Evolutionary conservation across 2,797 vertebrate genomes (phyloP).

Genomic region (Melanotaenia boesemani): DNA sequence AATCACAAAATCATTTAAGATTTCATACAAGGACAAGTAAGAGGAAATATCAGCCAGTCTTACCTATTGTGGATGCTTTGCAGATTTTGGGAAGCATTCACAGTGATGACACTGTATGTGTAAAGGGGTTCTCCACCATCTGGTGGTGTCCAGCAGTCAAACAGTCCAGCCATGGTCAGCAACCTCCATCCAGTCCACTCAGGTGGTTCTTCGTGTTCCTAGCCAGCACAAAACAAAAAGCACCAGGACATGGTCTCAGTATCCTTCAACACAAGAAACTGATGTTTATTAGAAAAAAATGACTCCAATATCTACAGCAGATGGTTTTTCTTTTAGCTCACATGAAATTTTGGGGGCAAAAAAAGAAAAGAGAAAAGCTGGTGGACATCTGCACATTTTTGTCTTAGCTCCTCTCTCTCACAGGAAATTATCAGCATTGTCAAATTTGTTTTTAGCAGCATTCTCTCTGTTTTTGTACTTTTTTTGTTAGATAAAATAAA

Average conservation of each 20-base stretch:
- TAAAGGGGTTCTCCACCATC: slow-evolving; percentile 89
- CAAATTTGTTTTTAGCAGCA: slow-evolving; percentile 48
- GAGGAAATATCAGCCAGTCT: slow-evolving; percentile 6
- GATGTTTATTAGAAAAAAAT: too few species aligned
- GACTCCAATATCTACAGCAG: background rate
- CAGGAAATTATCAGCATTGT: slow-evolving; percentile 41
- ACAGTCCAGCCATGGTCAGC: slow-evolving; percentile 96
- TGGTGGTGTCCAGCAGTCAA: slow-evolving; percentile 94
- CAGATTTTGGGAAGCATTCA: slow-evolving; percentile 87
- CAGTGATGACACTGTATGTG: slow-evolving; percentile 93
- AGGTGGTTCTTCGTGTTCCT: slow-evolving; percentile 55
- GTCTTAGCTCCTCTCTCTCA: background rate
- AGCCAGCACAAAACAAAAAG: slow-evolving; percentile 4
- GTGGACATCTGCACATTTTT: slow-evolving; percentile 46
- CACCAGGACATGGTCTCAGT: background rate
- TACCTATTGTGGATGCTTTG: slow-evolving; percentile 91
- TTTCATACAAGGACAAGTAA: background rate
- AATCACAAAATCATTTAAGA: background rate
- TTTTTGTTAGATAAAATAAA: slow-evolving; percentile 29
- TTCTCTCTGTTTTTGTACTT: slow-evolving; percentile 14
- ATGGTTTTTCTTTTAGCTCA: background rate
- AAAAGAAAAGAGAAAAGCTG: slow-evolving; percentile 30
- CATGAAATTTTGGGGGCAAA: background rate
- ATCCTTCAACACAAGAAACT: background rate
- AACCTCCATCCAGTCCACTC: slow-evolving; percentile 88